Base-by-base conservation (phyloP, 1,140 invertebrate genomes). In the Bombus sylvicola region DNA sequence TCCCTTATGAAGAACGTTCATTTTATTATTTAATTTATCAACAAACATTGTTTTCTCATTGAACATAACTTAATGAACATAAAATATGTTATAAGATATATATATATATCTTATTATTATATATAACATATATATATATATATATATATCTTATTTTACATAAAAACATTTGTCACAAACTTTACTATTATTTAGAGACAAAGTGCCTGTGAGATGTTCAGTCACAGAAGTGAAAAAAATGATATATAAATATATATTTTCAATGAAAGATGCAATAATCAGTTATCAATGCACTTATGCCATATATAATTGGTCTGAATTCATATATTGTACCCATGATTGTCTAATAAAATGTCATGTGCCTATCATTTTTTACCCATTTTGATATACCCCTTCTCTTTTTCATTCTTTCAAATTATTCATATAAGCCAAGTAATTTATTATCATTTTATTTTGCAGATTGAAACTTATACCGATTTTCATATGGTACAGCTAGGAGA, bases 151-250 rank as follows among this genome's bases (percentile, higher is more conserved):
- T 87, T 87, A 89, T 84, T 88, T 81, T 87, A 82, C 79, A 83
- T 77, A 80, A 74, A 91, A 41, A 78, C n/a, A 78, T 83, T 82
- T 88, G 88, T 90, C 90, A 87, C 86, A 90, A 88, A 92, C 90
- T 91, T 89, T 90, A 89, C 83, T 85, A 90, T 81, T 88, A 75
- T 88, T 88, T 89, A 89, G 88, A 93, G 92, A 93, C 84, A 78
- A 93, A 94, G 93, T 94, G 92, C 93, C 92, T 94, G 92, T 93
- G 72, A 92, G 86, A 92, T 89, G 89, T 91, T 92, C 86, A 86
- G 85, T 91, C 85, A 84, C 83, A 86, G 68, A 88, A 88, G 84
- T 75, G 64, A 88, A 86, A 92, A 86, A 80, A 82, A 88, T 88
- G 69, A 81, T 88, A 90, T 89, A 91, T 85, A 75, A 87, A 85